Percentiles rank a stretch among this genome's conserved stretches.
Conservation (phyloP, 2,113 vertebrate genomes). For the Hypomesus transpacificus region DNA sequence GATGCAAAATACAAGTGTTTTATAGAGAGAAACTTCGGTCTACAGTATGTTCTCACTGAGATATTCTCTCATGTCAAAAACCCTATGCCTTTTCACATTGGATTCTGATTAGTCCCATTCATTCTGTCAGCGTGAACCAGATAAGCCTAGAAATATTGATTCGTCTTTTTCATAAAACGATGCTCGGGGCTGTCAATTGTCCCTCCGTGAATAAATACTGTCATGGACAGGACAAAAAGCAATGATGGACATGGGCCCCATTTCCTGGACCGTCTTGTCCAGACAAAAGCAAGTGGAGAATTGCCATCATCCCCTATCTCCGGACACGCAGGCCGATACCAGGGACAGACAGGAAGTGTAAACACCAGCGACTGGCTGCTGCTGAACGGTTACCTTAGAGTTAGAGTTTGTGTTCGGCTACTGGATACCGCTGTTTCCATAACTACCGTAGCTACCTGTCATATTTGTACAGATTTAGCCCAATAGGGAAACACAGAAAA, state of each 20-base stretch:
- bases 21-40: too few relatives aligned
- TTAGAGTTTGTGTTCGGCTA: constrained; percentile 11
- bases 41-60: too few relatives aligned
- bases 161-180: constrained; percentile 6
- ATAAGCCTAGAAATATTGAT: not conserved
- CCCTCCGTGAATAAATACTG: not conserved
- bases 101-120: not conserved
- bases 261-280: constrained; percentile 30
- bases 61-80: too few relatives aligned
- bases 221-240: not conserved
- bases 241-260: not conserved
- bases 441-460: constrained; percentile 16
- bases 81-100: too few relatives aligned
- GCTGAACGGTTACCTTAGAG: not conserved
- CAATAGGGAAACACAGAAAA: not conserved
- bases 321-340: constrained; percentile 12
- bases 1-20: too few relatives aligned
- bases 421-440: constrained; percentile 31
- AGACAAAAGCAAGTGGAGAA: constrained; percentile 26
- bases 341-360: not conserved
- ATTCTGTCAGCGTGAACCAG: not conserved
- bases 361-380: not conserved
- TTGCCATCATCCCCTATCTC: constrained; percentile 36
- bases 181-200: constrained; percentile 4
- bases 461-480: constrained; percentile 17